Conservation (phyloP, 1,140 invertebrate species). For the Holotrichia oblita region DNA sequence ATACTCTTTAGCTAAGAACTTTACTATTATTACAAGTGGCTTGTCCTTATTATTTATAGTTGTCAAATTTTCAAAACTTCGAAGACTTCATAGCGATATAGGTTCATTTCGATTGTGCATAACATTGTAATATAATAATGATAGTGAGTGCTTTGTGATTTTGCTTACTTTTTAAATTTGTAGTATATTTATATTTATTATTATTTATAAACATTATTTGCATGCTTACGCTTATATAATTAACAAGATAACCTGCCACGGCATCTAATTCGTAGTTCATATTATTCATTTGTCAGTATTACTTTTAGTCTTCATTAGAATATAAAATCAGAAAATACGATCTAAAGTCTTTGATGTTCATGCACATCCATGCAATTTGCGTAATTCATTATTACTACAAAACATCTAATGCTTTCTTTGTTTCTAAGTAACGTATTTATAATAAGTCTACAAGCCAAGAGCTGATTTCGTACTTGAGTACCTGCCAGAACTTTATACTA, state of each 20-base stretch:
- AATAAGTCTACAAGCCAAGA: background rate
- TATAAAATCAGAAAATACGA: background rate
- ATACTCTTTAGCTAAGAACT: too few relatives aligned
- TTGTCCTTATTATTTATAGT: too few relatives aligned
- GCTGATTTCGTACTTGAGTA: background rate
- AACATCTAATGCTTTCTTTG: slow-evolving; percentile 18
- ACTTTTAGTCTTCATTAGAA: background rate
- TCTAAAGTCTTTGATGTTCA: background rate
- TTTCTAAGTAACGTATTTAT: background rate
- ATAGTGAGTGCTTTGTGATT: too few relatives aligned
- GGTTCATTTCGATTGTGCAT: too few relatives aligned
- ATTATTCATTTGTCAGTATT: slow-evolving; percentile 8
- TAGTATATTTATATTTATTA: background rate
- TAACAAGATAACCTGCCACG: background rate
- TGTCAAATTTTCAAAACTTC: too few relatives aligned
- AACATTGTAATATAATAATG: too few relatives aligned
- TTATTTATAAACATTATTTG: background rate
- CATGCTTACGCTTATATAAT: background rate
- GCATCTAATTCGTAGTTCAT: background rate
- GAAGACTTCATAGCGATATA: too few relatives aligned
- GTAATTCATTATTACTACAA: slow-evolving; percentile 13
- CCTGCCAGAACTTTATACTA: background rate
- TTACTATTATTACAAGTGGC: too few relatives aligned
- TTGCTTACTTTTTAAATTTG: background rate
- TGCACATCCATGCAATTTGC: background rate